phyloP scores from a whole-genome alignment of 2,797 vertebrate genomes.

The Setipinna tenuifilis region DNA sequence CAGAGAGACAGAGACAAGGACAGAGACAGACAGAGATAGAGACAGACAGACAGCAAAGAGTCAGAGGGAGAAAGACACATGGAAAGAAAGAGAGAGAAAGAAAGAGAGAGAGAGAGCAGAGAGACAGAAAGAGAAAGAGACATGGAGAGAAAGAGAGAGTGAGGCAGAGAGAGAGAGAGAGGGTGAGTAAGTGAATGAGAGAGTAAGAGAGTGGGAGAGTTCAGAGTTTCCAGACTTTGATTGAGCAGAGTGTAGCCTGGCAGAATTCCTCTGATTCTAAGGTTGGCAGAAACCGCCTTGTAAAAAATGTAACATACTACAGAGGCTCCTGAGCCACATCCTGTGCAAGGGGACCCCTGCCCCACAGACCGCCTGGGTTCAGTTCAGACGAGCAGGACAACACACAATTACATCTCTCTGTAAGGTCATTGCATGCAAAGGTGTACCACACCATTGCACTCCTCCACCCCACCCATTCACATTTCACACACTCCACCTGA shows the following conservation, averaged over 20 bases:
- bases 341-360: constrained; percentile 1
- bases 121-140: too few species aligned
- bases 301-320: constrained; percentile 37
- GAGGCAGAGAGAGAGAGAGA: not conserved
- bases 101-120: too few species aligned
- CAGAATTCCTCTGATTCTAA: constrained; percentile 59
- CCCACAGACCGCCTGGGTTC: not conserved
- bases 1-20: not conserved
- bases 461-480: not conserved
- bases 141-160: not conserved
- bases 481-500: not conserved
- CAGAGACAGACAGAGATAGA: not conserved
- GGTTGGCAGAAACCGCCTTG: constrained; percentile 18
- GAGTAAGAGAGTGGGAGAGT: constrained; percentile 14
- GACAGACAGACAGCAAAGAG: not conserved
- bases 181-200: not conserved
- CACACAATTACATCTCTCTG: too few species aligned
- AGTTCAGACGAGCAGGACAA: not conserved
- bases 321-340: constrained; percentile 37
- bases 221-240: constrained; percentile 43
- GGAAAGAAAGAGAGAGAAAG: too few species aligned
- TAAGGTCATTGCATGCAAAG: not conserved
- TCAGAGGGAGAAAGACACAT: too few species aligned
- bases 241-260: constrained; percentile 52
- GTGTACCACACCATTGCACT: not conserved